Base-by-base conservation (phyloP, 2,888 invertebrate species). In the Pollenia labialis region DNA sequence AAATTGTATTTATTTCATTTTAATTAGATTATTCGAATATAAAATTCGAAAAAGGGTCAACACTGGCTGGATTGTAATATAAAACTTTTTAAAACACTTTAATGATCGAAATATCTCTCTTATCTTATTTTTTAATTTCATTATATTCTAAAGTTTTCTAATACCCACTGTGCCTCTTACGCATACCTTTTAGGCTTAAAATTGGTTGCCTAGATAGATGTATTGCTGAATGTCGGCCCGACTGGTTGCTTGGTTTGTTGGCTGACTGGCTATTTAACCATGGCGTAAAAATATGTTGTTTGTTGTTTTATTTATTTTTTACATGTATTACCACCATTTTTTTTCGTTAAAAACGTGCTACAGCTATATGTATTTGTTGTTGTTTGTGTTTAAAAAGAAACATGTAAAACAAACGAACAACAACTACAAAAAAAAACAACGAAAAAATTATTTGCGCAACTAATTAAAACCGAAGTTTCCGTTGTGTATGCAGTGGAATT, bases 381-480 rank as follows among this genome's bases (percentile, higher is more conserved):
- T 18, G 44, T 62, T 52, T 52, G 44, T 23, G 4, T 64, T 4
- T 54, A 46, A 54, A 66, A 50, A 16, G 11, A 68, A 69, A 58
- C 68, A 79, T 44, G 62, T 52, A 46, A 23, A 71, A n/a, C 42
- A 81, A 48, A 32, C 32, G 32, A 32, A 32, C 16, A 64, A 68
- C 18, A 66, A 54, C 52, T 54, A 71, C 44, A 62, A 71, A 62
- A 72, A 69, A 69, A 81, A 72, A 52, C 18, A 40, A 64, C 2
- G 4, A 1, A 54, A 86, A 87, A 88, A 87, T 88, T 88, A 88
- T 89, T 89, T 88, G 88, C 85, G 85, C 85, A 88, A 89, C 89
- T 89, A 88, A 89, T 89, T 89, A 89, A 89, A 88, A 88, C 71
- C 75, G 85, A 88, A 88, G 85, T 88, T 88, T 84, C 85, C 85